Conservation (phyloP, 2,888 invertebrate species). For the Thalpophila matura region DNA sequence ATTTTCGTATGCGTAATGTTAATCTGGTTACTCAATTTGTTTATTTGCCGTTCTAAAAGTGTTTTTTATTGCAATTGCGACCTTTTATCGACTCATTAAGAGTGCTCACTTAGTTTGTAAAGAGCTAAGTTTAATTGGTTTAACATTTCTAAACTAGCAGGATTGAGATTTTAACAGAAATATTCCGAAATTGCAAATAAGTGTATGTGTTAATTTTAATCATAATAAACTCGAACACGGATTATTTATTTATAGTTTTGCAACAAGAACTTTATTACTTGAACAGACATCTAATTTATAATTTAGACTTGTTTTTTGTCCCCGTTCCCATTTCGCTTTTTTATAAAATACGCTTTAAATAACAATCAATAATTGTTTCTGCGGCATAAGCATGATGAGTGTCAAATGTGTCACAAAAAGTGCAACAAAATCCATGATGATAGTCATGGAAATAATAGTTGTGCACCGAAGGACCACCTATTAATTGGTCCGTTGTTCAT, state of each 20-base stretch:
- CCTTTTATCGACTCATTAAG: constrained; percentile 16
- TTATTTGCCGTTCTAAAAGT: constrained; percentile 18
- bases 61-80: constrained; percentile 34
- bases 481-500: too few relatives aligned
- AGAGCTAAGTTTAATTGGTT: constrained; percentile 18
- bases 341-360: neutral
- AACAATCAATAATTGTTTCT: too few relatives aligned
- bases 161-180: constrained; percentile 18
- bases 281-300: constrained; percentile 1
- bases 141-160: constrained; percentile 14
- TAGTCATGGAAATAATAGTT: too few relatives aligned
- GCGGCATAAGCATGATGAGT: too few relatives aligned
- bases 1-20: neutral
- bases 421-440: too few relatives aligned
- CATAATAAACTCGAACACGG: constrained; percentile 1
- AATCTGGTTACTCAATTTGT: neutral
- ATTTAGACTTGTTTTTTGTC: constrained; percentile 17
- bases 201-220: neutral
- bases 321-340: constrained; percentile 11
- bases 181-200: constrained; percentile 6
- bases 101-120: constrained; percentile 19
- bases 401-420: too few relatives aligned
- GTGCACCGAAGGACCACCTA: too few relatives aligned
- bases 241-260: constrained; percentile 4
- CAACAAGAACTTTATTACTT: constrained; percentile 9